These are phyloP conservation scores for Drosophila pseudotakahashii DNA, from an alignment of 2,888 invertebrate species.

Conservation along the genomic window DNA sequence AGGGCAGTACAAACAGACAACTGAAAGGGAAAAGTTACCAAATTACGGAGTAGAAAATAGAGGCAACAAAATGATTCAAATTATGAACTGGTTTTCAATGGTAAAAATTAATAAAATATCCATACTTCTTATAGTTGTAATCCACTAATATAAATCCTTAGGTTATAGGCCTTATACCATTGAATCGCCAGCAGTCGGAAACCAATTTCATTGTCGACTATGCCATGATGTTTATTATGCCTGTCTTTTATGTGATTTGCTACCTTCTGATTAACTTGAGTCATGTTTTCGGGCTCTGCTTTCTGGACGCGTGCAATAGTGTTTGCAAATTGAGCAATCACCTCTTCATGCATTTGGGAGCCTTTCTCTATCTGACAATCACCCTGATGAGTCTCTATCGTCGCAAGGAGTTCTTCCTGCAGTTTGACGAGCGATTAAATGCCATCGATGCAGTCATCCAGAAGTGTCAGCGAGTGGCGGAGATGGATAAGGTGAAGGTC, in stretches of 20 bases:
- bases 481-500: constrained; percentile 54
- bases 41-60: neutral
- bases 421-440: constrained; percentile 70
- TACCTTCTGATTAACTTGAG: constrained; percentile 67
- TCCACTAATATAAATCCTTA: constrained; percentile 15
- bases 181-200: constrained; percentile 66
- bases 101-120: constrained; percentile 18
- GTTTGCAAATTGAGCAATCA: constrained; percentile 77
- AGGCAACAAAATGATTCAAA: constrained; percentile 58
- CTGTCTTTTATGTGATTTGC: constrained; percentile 70
- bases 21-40: constrained; percentile 39
- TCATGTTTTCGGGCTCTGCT: constrained; percentile 47
- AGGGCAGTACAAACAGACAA: constrained; percentile 45
- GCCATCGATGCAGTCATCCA: constrained; percentile 76
- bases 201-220: constrained; percentile 72
- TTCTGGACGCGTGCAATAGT: constrained; percentile 68
- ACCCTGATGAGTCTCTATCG: constrained; percentile 73
- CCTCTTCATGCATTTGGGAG: constrained; percentile 80
- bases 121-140: neutral
- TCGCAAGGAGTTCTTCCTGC: constrained; percentile 78
- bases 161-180: constrained; percentile 80
- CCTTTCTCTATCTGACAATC: constrained; percentile 76
- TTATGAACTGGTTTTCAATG: constrained; percentile 74
- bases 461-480: constrained; percentile 71
- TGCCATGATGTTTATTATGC: constrained; percentile 74